A percentile compares a stretch with the other conserved stretches of the same genome.
These are phyloP conservation scores for Sesia apiformis DNA, from an alignment of 2,888 invertebrate genomes.

Conservation along the genomic window DNA sequence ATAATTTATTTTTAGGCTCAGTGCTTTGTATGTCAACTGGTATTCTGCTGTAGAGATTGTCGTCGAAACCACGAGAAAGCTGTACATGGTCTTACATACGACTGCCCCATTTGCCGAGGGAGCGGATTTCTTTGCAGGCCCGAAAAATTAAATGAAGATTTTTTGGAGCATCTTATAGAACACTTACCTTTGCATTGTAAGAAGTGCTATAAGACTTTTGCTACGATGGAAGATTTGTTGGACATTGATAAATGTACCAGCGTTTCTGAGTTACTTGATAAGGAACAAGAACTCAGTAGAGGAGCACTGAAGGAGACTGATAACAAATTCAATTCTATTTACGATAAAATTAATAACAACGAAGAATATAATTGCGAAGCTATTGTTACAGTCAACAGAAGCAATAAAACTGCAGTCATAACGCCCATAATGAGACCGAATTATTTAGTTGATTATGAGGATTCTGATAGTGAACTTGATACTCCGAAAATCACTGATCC, in stretches of 20 bases:
- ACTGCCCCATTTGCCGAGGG: conserved; percentile 60
- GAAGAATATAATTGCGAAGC: conserved; percentile 41
- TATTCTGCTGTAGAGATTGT: conserved; percentile 60
- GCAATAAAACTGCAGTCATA: conserved; percentile 52
- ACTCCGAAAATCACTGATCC: conserved; percentile 15
- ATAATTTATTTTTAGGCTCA: conserved; percentile 34
- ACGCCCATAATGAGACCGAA: conserved; percentile 52
- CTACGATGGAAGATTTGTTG: conserved; percentile 47
- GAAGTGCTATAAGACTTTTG: conserved; percentile 49
- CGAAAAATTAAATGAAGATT: conserved; percentile 33
- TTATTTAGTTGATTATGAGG: conserved; percentile 56
- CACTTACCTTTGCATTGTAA: conserved; percentile 54
- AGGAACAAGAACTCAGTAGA: conserved; percentile 12
- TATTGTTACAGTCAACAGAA: conserved; percentile 40
- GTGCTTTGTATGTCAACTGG: conserved; percentile 54
- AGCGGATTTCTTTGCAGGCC: conserved; percentile 43
- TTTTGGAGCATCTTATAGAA: conserved; percentile 44
- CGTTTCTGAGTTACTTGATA: conserved; percentile 46
- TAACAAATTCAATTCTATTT: conserved; percentile 51
- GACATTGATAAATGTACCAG: conserved; percentile 51
- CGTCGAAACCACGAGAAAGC: conserved; percentile 53
- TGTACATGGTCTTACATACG: conserved; percentile 46
- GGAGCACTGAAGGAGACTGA: conserved; percentile 26
- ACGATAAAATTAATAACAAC: conserved; percentile 32
- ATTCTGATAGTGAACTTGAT: conserved; percentile 44